Conservation (phyloP, 1,140 invertebrate species). For the Pachypeltis micranthus region DNA sequence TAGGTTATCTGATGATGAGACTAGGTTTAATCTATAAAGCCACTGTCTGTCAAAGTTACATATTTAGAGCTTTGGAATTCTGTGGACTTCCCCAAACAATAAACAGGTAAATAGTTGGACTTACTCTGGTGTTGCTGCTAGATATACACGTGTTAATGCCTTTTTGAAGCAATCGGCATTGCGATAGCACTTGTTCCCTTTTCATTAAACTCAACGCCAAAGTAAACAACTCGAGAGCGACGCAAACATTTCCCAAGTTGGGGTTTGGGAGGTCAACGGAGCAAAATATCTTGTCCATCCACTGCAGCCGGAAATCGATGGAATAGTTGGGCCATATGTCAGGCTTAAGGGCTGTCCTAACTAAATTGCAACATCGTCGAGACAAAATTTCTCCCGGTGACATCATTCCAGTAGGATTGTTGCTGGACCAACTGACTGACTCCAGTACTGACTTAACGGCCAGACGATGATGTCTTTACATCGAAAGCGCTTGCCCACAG, state of each 20-base stretch:
- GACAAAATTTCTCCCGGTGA: conserved; percentile 78
- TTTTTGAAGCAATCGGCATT: conserved; percentile 74
- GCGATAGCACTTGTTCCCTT: conserved; percentile 71
- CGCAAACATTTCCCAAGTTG: conserved; percentile 87
- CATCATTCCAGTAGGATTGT: conserved; percentile 35
- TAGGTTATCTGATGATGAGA: no score
- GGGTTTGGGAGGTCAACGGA: conserved; percentile 58
- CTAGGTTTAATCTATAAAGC: no score
- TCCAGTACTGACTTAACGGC: no score
- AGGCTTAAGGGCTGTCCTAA: conserved; percentile 79
- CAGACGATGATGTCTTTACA: no score
- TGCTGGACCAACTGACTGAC: no score
- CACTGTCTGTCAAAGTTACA: no score
- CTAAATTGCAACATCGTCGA: conserved; percentile 68
- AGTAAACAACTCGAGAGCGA: conserved; percentile 78
- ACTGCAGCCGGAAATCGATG: conserved; percentile 77
- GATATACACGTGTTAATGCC: conserved; percentile 71
- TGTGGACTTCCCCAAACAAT: no score
- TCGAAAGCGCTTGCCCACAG: no score
- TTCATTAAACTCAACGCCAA: conserved; percentile 76
- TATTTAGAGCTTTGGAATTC: no score
- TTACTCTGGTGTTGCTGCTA: conserved; percentile 68
- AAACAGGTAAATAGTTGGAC: no score
- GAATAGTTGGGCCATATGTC: conserved; percentile 86
- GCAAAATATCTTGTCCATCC: conserved; percentile 77